A percentile compares a stretch with the other conserved stretches of the same genome.
Conservation (phyloP, 1,140 invertebrate species). For the Aphelinus certus region DNA sequence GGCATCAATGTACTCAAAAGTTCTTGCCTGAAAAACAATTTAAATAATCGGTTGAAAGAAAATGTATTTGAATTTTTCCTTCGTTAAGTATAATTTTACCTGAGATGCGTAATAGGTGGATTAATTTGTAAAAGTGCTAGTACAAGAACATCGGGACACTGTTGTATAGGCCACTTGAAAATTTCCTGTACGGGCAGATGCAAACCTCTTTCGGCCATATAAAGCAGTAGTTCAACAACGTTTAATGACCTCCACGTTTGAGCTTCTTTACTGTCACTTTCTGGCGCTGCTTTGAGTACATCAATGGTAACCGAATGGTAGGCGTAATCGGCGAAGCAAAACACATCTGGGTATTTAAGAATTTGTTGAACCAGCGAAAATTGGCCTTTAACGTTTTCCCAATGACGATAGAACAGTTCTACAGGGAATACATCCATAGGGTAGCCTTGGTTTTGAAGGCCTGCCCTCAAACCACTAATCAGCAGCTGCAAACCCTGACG, state of each 20-base stretch:
- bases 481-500: conserved; percentile 83
- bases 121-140: conserved; percentile 87
- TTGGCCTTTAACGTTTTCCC: conserved; percentile 94
- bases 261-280: conserved; percentile 92
- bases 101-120: conserved; percentile 76
- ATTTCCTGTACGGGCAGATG: conserved; percentile 86
- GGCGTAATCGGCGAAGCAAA: conserved; percentile 92
- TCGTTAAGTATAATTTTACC: conserved; percentile 4
- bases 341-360: conserved; percentile 90
- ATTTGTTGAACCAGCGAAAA: conserved; percentile 88
- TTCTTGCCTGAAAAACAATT: conserved; percentile 73
- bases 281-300: conserved; percentile 90
- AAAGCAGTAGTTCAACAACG: conserved; percentile 87
- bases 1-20: conserved; percentile 86
- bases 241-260: conserved; percentile 91
- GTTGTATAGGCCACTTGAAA: conserved; percentile 90
- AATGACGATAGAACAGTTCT: conserved; percentile 87
- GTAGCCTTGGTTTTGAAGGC: conserved; percentile 79
- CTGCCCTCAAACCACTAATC: conserved; percentile 81
- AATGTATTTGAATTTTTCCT: not conserved
- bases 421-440: conserved; percentile 84
- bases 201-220: conserved; percentile 86
- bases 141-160: conserved; percentile 93
- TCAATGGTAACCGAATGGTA: conserved; percentile 87
- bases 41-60: not conserved